Base-by-base conservation (phyloP, 2,797 vertebrate species). In the Phoxinus dragarum region DNA sequence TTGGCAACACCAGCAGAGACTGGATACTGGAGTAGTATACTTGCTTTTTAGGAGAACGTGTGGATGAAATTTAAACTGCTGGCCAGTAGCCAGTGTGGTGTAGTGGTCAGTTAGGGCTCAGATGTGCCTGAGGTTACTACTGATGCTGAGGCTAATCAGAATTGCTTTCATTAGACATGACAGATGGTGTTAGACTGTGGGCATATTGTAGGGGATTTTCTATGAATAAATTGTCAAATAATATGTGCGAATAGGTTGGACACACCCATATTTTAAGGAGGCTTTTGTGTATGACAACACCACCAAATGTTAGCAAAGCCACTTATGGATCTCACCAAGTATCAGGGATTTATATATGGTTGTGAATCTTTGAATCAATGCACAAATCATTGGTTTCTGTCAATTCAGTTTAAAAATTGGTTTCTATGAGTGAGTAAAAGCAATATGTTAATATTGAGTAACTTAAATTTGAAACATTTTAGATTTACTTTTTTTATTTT, bases 81-180 rank as follows among this genome's bases (percentile, higher is more conserved):
- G 67, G 67, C 66, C 27, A 61, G 75, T 27, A 64, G 42, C 67
- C 54, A 59, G 21, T 61, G 17, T 36, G 14, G 49, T 71, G 23
- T 17, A 36, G 19, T 31, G 54, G 66, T 49, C 42, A 44, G 61
- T 77, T 77, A 40, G 21, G 19, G 66, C 64, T 61, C 44, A 40
- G 23, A 80, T 40, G 38, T 38, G 68, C 40, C 76, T 8, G 5
- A 64, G 68, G 42, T 54, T 80, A 85, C 42, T 12, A 14, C 49
- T 72, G 66, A 78, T 79, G 56, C 68, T 10, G 3, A 38, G 42
- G 54, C 42, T 42, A 85, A 85, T 71, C 54, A 85, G 54, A 85
- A 56, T 52, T 1, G 17, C 54, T 49, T 49, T 42, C 16, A 52
- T 16, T 52, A 73, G 16, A 80, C 12, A 66, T 52, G 38, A 85